A percentile compares a stretch with the other conserved stretches of the same genome.
Conservation (phyloP, 2,113 vertebrate species). For the Dinomys branickii region DNA sequence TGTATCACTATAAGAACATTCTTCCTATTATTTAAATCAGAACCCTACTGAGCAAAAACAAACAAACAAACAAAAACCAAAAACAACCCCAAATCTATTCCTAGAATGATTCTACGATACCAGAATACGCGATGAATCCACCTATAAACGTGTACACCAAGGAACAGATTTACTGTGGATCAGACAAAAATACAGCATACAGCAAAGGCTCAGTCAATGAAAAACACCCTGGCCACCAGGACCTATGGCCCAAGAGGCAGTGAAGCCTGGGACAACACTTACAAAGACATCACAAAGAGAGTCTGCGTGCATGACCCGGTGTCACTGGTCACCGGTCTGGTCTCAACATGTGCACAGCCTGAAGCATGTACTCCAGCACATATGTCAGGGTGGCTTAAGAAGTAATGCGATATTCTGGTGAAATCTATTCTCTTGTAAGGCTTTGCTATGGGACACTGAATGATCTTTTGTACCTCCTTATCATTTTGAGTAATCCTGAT, state of each 20-base stretch:
- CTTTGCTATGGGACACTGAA: background rate
- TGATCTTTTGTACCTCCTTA: background rate
- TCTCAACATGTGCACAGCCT: background rate
- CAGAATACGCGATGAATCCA: slow-evolving; percentile 11
- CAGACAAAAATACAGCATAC: background rate
- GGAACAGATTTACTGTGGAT: slow-evolving; percentile 20
- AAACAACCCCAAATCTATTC: too few relatives aligned
- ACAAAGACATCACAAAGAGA: background rate
- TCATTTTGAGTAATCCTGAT: background rate
- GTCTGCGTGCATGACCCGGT: background rate
- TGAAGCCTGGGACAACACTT: background rate
- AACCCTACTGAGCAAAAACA: background rate
- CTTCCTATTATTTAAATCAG: background rate
- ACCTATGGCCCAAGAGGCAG: background rate
- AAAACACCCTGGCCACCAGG: background rate
- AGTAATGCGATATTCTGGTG: background rate
- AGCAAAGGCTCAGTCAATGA: background rate
- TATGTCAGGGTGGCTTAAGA: background rate
- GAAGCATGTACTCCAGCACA: background rate
- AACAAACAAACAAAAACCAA: too few relatives aligned
- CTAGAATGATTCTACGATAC: slow-evolving; percentile 35
- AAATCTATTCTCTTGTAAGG: background rate
- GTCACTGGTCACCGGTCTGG: background rate
- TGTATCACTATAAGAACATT: background rate
- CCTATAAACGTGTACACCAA: background rate